These are phyloP conservation scores for Habrosyne pyritoides DNA, from an alignment of 2,888 invertebrate species.

Conservation along the genomic window DNA sequence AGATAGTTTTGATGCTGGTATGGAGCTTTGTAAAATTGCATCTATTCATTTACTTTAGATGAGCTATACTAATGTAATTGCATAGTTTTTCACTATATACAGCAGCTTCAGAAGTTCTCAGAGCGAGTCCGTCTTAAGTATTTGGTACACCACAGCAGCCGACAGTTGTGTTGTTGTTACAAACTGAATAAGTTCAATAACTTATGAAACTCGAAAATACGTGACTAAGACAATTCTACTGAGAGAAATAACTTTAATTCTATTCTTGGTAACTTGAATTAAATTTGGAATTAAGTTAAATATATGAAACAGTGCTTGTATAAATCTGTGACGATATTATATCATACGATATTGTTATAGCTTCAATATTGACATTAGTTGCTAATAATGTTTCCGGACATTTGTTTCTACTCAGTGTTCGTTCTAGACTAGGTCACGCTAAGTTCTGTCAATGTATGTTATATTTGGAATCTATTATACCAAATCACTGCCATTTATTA, in stretches of 20 bases:
- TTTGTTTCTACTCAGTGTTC: neutral
- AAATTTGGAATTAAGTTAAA: neutral
- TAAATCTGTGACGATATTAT: neutral
- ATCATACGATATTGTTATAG: neutral
- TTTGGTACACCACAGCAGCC: neutral
- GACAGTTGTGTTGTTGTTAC: neutral
- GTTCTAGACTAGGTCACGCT: no score
- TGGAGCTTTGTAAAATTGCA: no score
- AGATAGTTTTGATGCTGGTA: no score
- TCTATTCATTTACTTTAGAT: no score
- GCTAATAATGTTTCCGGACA: no score
- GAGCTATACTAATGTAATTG: neutral
- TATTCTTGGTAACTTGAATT: neutral
- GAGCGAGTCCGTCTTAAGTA: neutral
- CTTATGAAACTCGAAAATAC: neutral
- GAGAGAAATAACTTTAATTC: neutral
- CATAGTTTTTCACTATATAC: neutral
- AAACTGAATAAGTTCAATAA: neutral
- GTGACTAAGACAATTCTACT: neutral
- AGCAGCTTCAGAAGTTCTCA: neutral
- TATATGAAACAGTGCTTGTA: neutral
- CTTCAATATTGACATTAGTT: neutral
- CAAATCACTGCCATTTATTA: no score
- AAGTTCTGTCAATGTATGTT: no score
- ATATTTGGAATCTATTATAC: no score